Conservation (phyloP, 2,888 invertebrate genomes). For the Amblyjoppa proteus region DNA sequence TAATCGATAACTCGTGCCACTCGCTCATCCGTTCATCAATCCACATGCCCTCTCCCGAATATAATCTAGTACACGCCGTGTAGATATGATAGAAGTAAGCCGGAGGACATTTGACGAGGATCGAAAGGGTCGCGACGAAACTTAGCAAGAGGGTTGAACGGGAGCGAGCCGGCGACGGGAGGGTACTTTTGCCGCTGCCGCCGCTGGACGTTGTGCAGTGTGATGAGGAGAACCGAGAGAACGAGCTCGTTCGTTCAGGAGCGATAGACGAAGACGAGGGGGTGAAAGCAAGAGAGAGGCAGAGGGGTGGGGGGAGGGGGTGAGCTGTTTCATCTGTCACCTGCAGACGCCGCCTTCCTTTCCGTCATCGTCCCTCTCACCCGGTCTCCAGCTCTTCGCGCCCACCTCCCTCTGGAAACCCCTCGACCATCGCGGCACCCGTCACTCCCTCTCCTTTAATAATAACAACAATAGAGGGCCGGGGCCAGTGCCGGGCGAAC, state of each 20-base stretch:
- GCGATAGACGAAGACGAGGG: slow-evolving; percentile 60
- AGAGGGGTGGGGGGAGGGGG: slow-evolving; percentile 61
- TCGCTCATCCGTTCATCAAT: slow-evolving; percentile 1
- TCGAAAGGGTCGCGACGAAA: slow-evolving; percentile 70
- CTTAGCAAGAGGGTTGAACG: slow-evolving; percentile 63
- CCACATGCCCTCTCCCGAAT: slow-evolving; percentile 13
- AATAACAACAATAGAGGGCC: slow-evolving; percentile 84
- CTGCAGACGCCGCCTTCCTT: slow-evolving; percentile 85
- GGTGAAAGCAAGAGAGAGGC: slow-evolving; percentile 20
- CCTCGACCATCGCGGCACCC: slow-evolving; percentile 61
- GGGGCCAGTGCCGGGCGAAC: slow-evolving; percentile 71
- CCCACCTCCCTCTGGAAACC: slow-evolving; percentile 58
- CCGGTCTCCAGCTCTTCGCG: slow-evolving; percentile 68
- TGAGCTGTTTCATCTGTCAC: slow-evolving; percentile 85
- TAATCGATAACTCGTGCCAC: slow-evolving; percentile 25
- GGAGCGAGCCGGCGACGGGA: slow-evolving; percentile 31
- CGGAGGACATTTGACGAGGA: slow-evolving; percentile 70
- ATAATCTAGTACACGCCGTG: slow-evolving; percentile 11
- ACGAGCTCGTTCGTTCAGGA: slow-evolving; percentile 61
- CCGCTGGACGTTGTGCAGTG: slow-evolving; percentile 62
- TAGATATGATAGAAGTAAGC: slow-evolving; percentile 67
- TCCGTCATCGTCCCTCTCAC: slow-evolving; percentile 84
- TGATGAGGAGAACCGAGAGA: slow-evolving; percentile 65
- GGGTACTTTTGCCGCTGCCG: slow-evolving; percentile 62
- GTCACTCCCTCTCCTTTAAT: slow-evolving; percentile 80